These are phyloP conservation scores for Caenorhabditis angaria DNA, from an alignment of 2,888 invertebrate genomes.

Conservation along the genomic window DNA sequence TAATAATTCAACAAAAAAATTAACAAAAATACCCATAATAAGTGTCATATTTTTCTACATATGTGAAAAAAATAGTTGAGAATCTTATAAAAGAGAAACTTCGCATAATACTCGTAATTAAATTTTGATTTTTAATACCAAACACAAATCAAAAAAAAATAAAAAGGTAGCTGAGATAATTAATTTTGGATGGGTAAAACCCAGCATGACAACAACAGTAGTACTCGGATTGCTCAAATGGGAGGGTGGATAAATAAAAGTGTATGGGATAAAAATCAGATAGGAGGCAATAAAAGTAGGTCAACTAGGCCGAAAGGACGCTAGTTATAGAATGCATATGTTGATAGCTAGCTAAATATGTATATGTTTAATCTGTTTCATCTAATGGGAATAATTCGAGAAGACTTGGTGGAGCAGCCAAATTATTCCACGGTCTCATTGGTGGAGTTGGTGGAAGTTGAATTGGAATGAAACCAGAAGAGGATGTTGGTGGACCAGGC, in stretches of 20 bases:
- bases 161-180: too few relatives aligned
- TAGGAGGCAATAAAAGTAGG: background rate
- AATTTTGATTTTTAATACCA: too few relatives aligned
- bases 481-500: background rate
- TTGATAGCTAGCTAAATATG: too few relatives aligned
- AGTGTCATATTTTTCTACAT: too few relatives aligned
- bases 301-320: background rate
- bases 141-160: too few relatives aligned
- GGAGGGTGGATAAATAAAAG: background rate
- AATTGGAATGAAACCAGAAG: background rate
- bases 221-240: background rate
- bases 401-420: background rate
- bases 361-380: background rate
- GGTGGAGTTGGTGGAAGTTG: background rate
- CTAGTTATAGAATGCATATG: too few relatives aligned
- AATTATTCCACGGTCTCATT: conserved; percentile 1
- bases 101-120: too few relatives aligned
- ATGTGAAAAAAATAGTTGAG: too few relatives aligned
- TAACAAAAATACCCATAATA: too few relatives aligned
- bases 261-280: background rate
- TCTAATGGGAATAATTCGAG: background rate
- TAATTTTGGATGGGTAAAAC: too few relatives aligned
- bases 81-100: too few relatives aligned
- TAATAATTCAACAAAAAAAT: too few relatives aligned
- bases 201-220: background rate